These are phyloP conservation scores for Rhombomys opimus DNA, from an alignment of 2,113 vertebrate genomes.

Conservation along the genomic window DNA sequence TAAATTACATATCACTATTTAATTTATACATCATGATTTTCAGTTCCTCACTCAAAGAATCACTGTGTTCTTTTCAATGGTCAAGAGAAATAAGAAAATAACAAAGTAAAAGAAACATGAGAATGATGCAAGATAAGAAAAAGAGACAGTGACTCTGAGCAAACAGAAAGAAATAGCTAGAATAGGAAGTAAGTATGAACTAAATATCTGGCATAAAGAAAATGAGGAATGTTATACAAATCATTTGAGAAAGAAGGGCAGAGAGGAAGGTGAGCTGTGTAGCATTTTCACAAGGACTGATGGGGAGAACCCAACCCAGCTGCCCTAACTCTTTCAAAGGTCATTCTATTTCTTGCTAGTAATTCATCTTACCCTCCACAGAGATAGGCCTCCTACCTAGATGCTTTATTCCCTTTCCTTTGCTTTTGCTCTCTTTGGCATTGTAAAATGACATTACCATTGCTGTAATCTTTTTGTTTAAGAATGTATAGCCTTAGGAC, in stretches of 20 bases:
- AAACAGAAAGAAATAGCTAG: background rate
- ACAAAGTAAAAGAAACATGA: slow-evolving; percentile 2
- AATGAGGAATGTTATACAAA: slow-evolving; percentile 15
- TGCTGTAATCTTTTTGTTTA: slow-evolving; percentile 56
- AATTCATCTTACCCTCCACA: slow-evolving; percentile 61
- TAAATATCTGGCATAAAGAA: slow-evolving; percentile 30
- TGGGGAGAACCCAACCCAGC: background rate
- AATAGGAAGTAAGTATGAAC: background rate
- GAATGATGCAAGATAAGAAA: background rate
- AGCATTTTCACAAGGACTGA: background rate
- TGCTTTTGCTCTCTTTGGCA: slow-evolving; percentile 46
- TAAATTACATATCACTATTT: background rate
- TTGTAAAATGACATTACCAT: slow-evolving; percentile 57
- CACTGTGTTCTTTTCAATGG: background rate
- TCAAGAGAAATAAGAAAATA: slow-evolving; percentile 9
- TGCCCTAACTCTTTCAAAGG: slow-evolving; percentile 51
- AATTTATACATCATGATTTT: background rate
- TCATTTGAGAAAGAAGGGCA: background rate
- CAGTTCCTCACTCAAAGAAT: background rate
- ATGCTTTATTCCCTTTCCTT: slow-evolving; percentile 13
- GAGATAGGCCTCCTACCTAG: slow-evolving; percentile 35
- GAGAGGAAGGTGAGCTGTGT: background rate
- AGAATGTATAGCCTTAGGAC: slow-evolving; percentile 35
- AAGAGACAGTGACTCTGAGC: background rate
- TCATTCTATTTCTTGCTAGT: slow-evolving; percentile 51